Base-by-base conservation (phyloP, 2,888 invertebrate species). In the Mimachlamys varia region DNA sequence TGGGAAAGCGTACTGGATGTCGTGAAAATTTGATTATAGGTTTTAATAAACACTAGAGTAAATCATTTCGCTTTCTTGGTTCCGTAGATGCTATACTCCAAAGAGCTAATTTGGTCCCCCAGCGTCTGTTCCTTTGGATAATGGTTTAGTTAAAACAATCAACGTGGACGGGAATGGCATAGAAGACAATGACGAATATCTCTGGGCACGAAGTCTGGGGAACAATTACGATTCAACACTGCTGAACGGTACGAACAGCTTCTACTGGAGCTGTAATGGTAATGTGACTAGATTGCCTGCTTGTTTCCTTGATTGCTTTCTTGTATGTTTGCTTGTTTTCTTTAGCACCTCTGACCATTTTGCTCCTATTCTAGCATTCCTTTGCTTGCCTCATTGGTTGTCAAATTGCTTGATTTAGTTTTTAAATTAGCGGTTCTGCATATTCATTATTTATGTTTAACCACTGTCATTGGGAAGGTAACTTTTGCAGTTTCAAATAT, bases 1-100 rank as follows among this genome's bases (percentile, higher is more conserved):
- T 33, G 33, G 33, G 22, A 76, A 76, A 76, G 76, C 76, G 76
- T 10, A 76, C 19, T 76, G 76, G 76, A 76, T 76, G 33, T 76
- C 76, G 76, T 76, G 76, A 76, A 76, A 76, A 76, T 76, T 76
- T 76, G 33, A 76, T 76, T 76, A 76, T 76, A 76, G 76, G 33
- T 33, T 33, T 76, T 76, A 27, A 7, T 76, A 76, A 76, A 76
- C 27, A 76, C 76, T 76, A 27, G 76, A 76, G 33, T 76, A 33
- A 76, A 27, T 76, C 76, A 76, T 76, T 33, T 76, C 76, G 76
- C 76, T 76, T 76, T 76, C 33, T 27, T 76, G 76, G 22, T 76
- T 76, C 76, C 76, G 76, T 76, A 76, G 76, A 76, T 27, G 76
- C 13, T 33, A 76, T 27, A 76, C 33, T 76, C 7, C 27, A 76